These are phyloP conservation scores for Helicoverpa zea DNA, from an alignment of 1,140 invertebrate species.

Conservation along the genomic window DNA sequence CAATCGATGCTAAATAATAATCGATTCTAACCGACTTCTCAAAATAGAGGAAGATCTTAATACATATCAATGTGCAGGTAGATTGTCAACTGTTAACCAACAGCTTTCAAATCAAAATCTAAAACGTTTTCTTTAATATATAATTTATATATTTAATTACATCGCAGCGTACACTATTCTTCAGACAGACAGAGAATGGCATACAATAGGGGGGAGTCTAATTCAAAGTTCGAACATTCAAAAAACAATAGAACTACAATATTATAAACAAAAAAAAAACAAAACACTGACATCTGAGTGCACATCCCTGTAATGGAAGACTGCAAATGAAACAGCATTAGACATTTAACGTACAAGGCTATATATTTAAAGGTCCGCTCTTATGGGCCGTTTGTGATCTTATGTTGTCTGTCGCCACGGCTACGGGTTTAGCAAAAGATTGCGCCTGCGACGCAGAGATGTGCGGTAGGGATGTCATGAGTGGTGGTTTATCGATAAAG, in stretches of 20 bases:
- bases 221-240: too few relatives aligned
- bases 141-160: too few relatives aligned
- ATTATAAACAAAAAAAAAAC: constrained; percentile 27
- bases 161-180: too few relatives aligned
- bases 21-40: too few relatives aligned
- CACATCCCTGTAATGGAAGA: constrained; percentile 60
- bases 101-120: too few relatives aligned
- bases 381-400: constrained; percentile 81
- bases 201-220: too few relatives aligned
- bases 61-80: too few relatives aligned
- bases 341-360: constrained; percentile 81
- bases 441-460: constrained; percentile 69
- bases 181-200: too few relatives aligned
- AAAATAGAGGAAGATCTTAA: too few relatives aligned
- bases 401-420: constrained; percentile 80
- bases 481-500: constrained; percentile 16
- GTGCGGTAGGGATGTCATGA: constrained; percentile 24
- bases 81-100: too few relatives aligned
- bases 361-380: constrained; percentile 78
- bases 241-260: not conserved
- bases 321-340: constrained; percentile 80
- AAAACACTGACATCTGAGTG: constrained; percentile 50
- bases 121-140: too few relatives aligned
- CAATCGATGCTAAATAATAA: too few relatives aligned
- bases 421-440: constrained; percentile 74